Evolutionary conservation across 2,113 vertebrate genomes (phyloP).

Genomic region (Spheniscus mendiculus): DNA sequence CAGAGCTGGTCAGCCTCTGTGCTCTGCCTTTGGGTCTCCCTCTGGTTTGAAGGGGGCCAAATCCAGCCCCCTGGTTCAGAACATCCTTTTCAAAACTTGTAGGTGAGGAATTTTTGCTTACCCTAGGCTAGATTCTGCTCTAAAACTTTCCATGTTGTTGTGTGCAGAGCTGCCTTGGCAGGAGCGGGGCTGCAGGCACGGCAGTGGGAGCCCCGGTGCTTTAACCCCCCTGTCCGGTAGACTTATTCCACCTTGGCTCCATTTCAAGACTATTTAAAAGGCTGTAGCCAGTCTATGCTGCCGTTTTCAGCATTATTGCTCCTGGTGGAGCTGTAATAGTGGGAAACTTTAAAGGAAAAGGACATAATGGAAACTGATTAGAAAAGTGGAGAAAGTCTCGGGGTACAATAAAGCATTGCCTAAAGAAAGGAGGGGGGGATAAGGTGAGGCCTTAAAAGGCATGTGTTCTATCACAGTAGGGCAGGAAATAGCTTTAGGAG

Average conservation of each 20-base stretch:
- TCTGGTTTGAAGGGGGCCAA: background rate
- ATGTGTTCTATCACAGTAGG: conserved; percentile 29
- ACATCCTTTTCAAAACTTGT: background rate
- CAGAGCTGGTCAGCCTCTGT: background rate
- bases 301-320: background rate
- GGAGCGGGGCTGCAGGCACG: background rate
- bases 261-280: conserved; percentile 34
- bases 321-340: conserved; percentile 46
- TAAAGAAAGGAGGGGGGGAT: background rate
- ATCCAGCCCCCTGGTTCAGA: background rate
- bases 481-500: conserved; percentile 59
- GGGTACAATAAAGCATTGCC: conserved; percentile 28
- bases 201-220: background rate
- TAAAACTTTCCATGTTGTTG: conserved; percentile 30
- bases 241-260: conserved; percentile 33
- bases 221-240: background rate
- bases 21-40: background rate
- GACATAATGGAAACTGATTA: conserved; percentile 63
- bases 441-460: conserved; percentile 31
- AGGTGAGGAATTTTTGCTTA: conserved; percentile 18
- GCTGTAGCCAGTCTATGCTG: background rate
- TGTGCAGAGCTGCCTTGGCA: conserved; percentile 27
- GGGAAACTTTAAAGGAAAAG: conserved; percentile 41
- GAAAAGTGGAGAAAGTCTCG: conserved; percentile 34
- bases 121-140: background rate